phyloP scores from a whole-genome alignment of 2,888 invertebrate species.

The Polydrusus tereticollis region DNA sequence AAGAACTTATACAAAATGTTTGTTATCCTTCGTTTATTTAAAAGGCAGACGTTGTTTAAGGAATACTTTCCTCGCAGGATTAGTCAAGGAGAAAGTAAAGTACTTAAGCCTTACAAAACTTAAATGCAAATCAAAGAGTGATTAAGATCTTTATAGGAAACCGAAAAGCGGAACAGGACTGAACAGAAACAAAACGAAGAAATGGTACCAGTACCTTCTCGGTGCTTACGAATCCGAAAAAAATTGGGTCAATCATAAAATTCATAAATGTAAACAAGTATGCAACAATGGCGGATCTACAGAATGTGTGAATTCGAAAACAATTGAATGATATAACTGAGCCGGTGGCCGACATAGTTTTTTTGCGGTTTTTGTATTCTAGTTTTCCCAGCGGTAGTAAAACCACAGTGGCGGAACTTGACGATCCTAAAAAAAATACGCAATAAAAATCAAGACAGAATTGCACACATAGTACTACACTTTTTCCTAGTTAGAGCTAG shows the following conservation, averaged over 20 bases:
- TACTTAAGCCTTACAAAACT: conserved; percentile 14
- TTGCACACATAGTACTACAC: no score
- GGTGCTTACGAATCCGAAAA: conserved; percentile 27
- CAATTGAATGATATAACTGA: conserved; percentile 53
- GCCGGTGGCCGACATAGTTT: conserved; percentile 49
- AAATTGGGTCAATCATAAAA: conserved; percentile 49
- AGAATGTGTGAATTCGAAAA: conserved; percentile 52
- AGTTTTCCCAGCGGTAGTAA: conserved; percentile 18
- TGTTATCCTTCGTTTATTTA: no score
- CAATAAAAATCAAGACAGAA: no score
- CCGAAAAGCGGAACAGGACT: conserved; percentile 32
- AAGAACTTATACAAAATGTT: no score
- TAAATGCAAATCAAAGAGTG: conserved; percentile 27
- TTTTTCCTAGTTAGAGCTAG: no score
- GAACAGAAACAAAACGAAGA: neutral
- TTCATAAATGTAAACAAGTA: conserved; percentile 47
- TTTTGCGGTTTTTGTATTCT: conserved; percentile 26
- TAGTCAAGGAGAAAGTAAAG: conserved; percentile 11
- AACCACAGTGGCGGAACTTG: neutral
- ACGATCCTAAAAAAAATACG: neutral
- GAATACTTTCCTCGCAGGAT: neutral
- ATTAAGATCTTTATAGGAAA: conserved; percentile 33
- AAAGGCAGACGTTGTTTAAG: neutral
- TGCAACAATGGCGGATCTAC: conserved; percentile 37
- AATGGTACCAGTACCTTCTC: conserved; percentile 4